Conservation (phyloP, 2,888 invertebrate species). For the Campoplex capitator region DNA sequence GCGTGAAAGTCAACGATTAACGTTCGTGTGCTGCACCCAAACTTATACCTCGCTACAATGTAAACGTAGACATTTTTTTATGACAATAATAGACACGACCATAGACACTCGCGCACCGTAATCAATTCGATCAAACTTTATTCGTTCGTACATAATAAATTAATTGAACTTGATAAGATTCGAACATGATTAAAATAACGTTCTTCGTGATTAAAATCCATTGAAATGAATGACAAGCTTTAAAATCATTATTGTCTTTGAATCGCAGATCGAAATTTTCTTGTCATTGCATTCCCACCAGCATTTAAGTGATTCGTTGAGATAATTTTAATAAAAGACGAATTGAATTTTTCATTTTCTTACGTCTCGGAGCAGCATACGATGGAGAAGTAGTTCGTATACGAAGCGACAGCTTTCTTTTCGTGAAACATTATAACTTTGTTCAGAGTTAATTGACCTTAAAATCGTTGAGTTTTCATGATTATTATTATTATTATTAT, state of each 20-base stretch:
- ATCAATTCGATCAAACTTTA: conserved; percentile 28
- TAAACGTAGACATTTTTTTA: conserved; percentile 33
- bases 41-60: neutral
- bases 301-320: neutral
- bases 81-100: conserved; percentile 33
- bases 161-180: neutral
- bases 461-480: conserved; percentile 5
- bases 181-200: neutral
- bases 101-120: conserved; percentile 23
- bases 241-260: neutral
- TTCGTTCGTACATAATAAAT: neutral
- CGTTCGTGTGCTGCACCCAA: conserved; percentile 36
- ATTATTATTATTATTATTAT: neutral
- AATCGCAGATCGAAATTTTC: neutral
- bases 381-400: too few relatives aligned
- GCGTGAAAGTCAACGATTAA: conserved; percentile 66
- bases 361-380: too few relatives aligned
- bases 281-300: neutral
- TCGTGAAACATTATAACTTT: too few relatives aligned
- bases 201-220: neutral
- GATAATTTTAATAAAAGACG: too few relatives aligned
- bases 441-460: neutral
- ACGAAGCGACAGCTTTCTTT: too few relatives aligned
- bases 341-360: too few relatives aligned
- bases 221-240: neutral